phyloP scores from a whole-genome alignment of 2,797 vertebrate genomes.

The Bovichtus diacanthus region DNA sequence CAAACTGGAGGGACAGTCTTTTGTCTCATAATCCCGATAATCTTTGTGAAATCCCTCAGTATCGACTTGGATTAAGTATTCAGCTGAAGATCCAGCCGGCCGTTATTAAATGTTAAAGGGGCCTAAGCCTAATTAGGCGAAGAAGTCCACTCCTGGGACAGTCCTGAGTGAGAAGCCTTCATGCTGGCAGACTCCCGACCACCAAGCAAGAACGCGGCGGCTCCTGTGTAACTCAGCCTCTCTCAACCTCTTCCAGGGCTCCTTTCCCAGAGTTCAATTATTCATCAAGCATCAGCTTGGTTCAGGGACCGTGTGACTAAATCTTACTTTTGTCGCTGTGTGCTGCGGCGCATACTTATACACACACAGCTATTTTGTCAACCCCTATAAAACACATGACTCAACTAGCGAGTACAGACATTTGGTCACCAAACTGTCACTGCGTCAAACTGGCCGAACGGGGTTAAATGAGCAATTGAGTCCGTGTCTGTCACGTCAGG shows the following conservation, averaged over 20 bases:
- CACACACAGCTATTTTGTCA: constrained; percentile 31
- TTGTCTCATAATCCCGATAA: constrained; percentile 83
- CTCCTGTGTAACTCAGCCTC: constrained; percentile 53
- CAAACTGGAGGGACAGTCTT: constrained; percentile 66
- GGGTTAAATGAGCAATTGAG: constrained; percentile 57
- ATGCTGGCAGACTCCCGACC: constrained; percentile 71
- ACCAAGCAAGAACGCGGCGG: constrained; percentile 58
- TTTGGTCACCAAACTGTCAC: constrained; percentile 61
- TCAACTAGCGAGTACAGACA: constrained; percentile 44
- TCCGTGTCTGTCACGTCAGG: constrained; percentile 38
- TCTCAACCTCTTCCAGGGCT: constrained; percentile 71
- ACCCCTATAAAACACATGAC: constrained; percentile 30
- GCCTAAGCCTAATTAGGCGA: constrained; percentile 82
- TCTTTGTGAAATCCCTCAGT: constrained; percentile 81
- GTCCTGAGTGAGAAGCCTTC: constrained; percentile 72
- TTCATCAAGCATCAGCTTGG: constrained; percentile 75
- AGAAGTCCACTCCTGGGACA: constrained; percentile 78
- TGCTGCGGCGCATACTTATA: constrained; percentile 18
- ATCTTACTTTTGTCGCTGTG: constrained; percentile 56
- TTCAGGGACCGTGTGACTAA: constrained; percentile 55
- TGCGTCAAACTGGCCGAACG: constrained; percentile 44
- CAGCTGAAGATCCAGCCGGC: constrained; percentile 77
- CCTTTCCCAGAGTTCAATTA: constrained; percentile 75
- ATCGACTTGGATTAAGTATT: constrained; percentile 82
- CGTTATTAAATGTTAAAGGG: constrained; percentile 85